Evolutionary conservation across 2,888 invertebrate genomes (phyloP).

Genomic region (Dryadula phaetusa): DNA sequence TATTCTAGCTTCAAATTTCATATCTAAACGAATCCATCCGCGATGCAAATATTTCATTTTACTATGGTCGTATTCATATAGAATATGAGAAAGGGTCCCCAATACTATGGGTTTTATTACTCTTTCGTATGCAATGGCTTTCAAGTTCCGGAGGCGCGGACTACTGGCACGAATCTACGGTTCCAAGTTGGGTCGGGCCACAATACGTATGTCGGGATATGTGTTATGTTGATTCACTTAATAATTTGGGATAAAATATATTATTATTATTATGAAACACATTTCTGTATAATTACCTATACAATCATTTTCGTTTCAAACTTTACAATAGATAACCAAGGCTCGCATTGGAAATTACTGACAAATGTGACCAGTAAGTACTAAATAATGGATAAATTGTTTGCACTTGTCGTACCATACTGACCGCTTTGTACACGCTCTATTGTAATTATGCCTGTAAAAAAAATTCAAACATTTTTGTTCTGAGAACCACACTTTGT

Average conservation of each 20-base stretch:
- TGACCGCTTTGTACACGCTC: not conserved
- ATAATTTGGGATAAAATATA: no score
- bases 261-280: no score
- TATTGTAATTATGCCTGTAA: not conserved
- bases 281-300: no score
- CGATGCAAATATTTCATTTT: constrained; percentile 12
- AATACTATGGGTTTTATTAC: constrained; percentile 3
- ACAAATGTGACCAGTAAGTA: not conserved
- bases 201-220: not conserved
- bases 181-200: not conserved
- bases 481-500: not conserved
- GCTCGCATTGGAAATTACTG: not conserved
- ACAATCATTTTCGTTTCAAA: no score
- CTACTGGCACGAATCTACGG: not conserved
- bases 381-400: constrained; percentile 13
- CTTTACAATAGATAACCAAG: not conserved
- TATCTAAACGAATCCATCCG: not conserved
- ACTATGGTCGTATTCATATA: not conserved
- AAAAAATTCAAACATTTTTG: not conserved
- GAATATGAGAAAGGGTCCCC: not conserved
- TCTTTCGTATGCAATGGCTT: not conserved
- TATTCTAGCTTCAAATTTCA: constrained; percentile 8
- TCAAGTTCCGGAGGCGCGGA: not conserved
- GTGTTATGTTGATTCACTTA: not conserved
- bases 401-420: not conserved